A percentile compares a stretch with the other conserved stretches of the same genome.
Conservation (phyloP, 2,888 invertebrate species). For the Nemoura dubitans region DNA sequence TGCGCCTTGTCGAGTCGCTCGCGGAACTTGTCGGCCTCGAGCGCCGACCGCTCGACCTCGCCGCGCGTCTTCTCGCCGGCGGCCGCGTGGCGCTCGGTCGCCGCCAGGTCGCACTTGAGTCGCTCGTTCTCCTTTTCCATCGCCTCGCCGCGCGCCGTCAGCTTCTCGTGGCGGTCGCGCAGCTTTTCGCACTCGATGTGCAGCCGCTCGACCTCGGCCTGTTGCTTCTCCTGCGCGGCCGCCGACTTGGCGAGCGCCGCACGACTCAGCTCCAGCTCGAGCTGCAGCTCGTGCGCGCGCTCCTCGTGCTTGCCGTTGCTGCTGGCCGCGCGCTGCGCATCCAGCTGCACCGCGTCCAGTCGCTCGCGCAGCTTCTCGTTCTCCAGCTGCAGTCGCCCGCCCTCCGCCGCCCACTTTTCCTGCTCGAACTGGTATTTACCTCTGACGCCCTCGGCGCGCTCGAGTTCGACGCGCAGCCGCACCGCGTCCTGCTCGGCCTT, state of each 20-base stretch:
- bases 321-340: slow-evolving; percentile 73
- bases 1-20: slow-evolving; percentile 85
- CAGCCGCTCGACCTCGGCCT: slow-evolving; percentile 81
- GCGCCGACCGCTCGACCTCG: slow-evolving; percentile 65
- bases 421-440: slow-evolving; percentile 82
- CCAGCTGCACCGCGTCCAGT: slow-evolving; percentile 77
- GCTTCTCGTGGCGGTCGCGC: slow-evolving; percentile 84
- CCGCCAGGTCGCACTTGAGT: slow-evolving; percentile 70
- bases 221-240: slow-evolving; percentile 80
- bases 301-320: slow-evolving; percentile 77
- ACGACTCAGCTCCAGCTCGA: slow-evolving; percentile 82
- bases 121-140: slow-evolving; percentile 79
- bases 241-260: slow-evolving; percentile 79
- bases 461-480: slow-evolving; percentile 74
- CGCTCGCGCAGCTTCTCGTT: slow-evolving; percentile 79
- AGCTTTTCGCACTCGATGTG: slow-evolving; percentile 91
- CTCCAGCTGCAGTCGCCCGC: slow-evolving; percentile 63
- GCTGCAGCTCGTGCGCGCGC: slow-evolving; percentile 78
- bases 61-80: slow-evolving; percentile 51
- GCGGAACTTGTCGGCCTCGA: slow-evolving; percentile 82
- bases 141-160: slow-evolving; percentile 76
- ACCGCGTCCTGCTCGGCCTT: slow-evolving; percentile 74
- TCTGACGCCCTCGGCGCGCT: slow-evolving; percentile 78
- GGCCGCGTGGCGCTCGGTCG: slow-evolving; percentile 60
- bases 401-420: slow-evolving; percentile 72